Base-by-base conservation (phyloP, 2,888 invertebrate genomes). In the Hylaea fasciaria region DNA sequence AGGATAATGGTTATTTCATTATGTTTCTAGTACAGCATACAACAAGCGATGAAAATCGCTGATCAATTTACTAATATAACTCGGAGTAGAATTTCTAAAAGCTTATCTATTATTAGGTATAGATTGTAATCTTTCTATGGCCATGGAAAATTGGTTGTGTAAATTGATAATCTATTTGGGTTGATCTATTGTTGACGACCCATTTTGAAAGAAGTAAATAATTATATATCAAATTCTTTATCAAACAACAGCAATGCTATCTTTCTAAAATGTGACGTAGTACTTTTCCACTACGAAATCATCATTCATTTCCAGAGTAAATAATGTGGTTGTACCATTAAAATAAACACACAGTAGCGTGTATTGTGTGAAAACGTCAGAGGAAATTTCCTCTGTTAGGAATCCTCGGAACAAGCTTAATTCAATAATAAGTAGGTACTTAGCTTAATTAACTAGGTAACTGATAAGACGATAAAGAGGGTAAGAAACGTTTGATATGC, bases 391-490 rank as follows among this genome's bases (percentile, higher is more conserved):
- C 67, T 55, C 7, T 40, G 39, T 13, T 4, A 32, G 10, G 32
- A 32, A 50, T 44, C 22, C 22, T 22, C 22, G 22, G 39, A 12
- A 41, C 10, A 44, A 39, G 47, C 28, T 40, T 62, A 4, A 56
- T 60, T 62, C 62, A 68, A 64, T 65, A 62, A 51, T 41, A 57
- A 54, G 43, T 52, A 57, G 8, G n/a, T n/a, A n/a, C n/a, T n/a
- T n/a, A n/a, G 7, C 39, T 3, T 44, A 37, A 45, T 45, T 39
- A 60, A 46, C 22, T 47, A 35, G 37, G 12, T 47, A 43, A 37
- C 50, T 60, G 59, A 65, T 65, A 62, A 57, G 47, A n/a, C 45
- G 57, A 59, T 67, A 64, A 62, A 14, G 57, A 55, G 65, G 63
- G 55, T 57, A 46, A 54, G 45, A 39, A 59, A 49, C 16, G 13